These are phyloP conservation scores for Gobio occitaniae DNA, from an alignment of 2,797 vertebrate species.

Conservation along the genomic window DNA sequence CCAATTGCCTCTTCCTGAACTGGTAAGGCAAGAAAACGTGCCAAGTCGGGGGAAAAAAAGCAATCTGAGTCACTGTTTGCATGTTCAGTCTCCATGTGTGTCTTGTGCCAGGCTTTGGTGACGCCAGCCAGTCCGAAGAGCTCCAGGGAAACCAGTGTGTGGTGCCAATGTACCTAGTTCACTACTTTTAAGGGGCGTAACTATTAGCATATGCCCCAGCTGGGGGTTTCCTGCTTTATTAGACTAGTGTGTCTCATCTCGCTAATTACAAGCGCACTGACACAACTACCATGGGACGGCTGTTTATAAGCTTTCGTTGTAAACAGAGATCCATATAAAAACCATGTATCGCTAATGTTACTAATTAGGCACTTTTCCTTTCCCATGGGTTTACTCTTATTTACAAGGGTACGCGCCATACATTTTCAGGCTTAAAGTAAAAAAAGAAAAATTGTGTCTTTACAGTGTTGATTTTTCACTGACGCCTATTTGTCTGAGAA, in stretches of 20 bases:
- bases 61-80: slow-evolving; percentile 45
- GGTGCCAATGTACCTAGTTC: slow-evolving; percentile 40
- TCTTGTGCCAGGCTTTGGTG: slow-evolving; percentile 47
- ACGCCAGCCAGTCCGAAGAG: slow-evolving; percentile 44
- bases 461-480: background rate
- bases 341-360: slow-evolving; percentile 55
- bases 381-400: slow-evolving; percentile 44
- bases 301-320: slow-evolving; percentile 63
- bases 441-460: background rate
- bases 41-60: slow-evolving; percentile 36
- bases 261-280: slow-evolving; percentile 58
- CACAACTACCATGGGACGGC: slow-evolving; percentile 53
- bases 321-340: slow-evolving; percentile 62
- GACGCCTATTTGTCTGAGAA: slow-evolving; percentile 23
- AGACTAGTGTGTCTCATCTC: slow-evolving; percentile 56
- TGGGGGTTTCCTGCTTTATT: slow-evolving; percentile 54
- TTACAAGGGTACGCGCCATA: slow-evolving; percentile 18
- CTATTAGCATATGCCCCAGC: slow-evolving; percentile 64
- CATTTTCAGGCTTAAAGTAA: slow-evolving; percentile 23
- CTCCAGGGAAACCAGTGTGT: slow-evolving; percentile 42
- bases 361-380: slow-evolving; percentile 58
- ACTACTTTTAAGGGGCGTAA: slow-evolving; percentile 59
- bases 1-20: slow-evolving; percentile 60
- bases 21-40: slow-evolving; percentile 34
- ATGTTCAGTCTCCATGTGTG: slow-evolving; percentile 42